Evolutionary conservation across 2,113 vertebrate genomes (phyloP).

Genomic region (Microtus richardsoni): DNA sequence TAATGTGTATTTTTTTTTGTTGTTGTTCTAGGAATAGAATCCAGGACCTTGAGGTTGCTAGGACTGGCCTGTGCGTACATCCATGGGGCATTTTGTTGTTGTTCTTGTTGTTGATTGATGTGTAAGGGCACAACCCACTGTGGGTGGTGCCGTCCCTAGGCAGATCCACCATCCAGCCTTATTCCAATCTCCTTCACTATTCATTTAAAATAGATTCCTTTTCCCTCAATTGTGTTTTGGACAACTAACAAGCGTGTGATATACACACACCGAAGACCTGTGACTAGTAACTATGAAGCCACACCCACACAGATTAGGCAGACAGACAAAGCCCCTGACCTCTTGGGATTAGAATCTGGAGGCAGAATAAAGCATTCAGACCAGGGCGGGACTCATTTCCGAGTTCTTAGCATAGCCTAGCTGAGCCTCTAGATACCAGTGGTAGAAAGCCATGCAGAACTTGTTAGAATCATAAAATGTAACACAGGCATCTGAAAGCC

Average conservation of each 20-base stretch:
- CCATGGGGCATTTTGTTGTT: neutral
- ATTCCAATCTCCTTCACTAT: neutral
- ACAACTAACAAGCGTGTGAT: neutral
- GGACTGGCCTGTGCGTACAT: neutral
- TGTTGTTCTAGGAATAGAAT: neutral
- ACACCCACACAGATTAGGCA: neutral
- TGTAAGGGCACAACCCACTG: neutral
- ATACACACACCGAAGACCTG: neutral
- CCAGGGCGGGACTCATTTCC: neutral
- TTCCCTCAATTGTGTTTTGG: neutral
- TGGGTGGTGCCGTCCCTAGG: neutral
- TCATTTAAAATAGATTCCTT: conserved; percentile 1
- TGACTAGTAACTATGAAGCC: neutral
- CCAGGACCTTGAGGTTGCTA: neutral
- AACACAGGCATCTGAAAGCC: neutral
- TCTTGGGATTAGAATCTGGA: neutral
- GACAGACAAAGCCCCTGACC: neutral
- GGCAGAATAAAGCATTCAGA: neutral
- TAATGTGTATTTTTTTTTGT: neutral
- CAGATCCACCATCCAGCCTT: neutral
- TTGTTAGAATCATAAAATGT: neutral
- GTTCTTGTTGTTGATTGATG: neutral
- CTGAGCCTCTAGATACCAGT: neutral
- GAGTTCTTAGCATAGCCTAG: neutral
- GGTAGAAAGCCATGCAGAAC: neutral